Evolutionary conservation across 2,888 invertebrate genomes (phyloP), one percentile per base, ranked within the genome.

Genomic region (Brachyopa scutellaris): DNA sequence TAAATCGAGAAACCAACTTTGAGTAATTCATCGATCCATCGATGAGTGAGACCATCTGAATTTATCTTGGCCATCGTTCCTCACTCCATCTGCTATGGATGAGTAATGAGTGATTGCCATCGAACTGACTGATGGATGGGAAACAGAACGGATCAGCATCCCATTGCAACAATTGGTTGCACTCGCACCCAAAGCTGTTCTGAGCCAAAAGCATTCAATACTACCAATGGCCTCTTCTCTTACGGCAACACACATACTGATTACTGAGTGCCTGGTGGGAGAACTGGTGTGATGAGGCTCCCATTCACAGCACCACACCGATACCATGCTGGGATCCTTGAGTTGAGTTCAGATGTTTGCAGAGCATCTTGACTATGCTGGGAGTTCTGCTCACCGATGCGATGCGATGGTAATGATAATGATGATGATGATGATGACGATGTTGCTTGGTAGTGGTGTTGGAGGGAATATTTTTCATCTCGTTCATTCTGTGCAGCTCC

Each of bases 401-500:
- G 45, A 80, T 64, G 69, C 38, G 61, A 45, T 62, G 64, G 57
- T 49, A 66, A 74, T 40, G 66, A 59, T 74, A 57, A 59, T 66
- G 66, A 5, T 66, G 19, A 19, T 57, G 64, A 51, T 72, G 64
- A 13, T 84, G 76, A 57, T 84, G 78, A 29, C 82, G 84, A 76
- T 86, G 85, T 83, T 85, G 84, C n/a, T n/a, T n/a, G 57, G 36
- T 73, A 76, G 45, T 85, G 84, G 77, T 86, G 85, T 83, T 85
- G 84, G 62, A 72, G 82, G 82, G 29, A 77, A 47, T 40, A 66
- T 77, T 66, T 77, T 82, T 82, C 66, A 74, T 74, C 74, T 82
- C 77, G 61, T 82, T 82, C 77, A 76, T 77, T 77, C 76, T 40
- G 69, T 80, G 88, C 85, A 85, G 85, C 88, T 88, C 88, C 88